Evolutionary conservation across 2,888 invertebrate species (phyloP).

Genomic region (Drosophila siamana): DNA sequence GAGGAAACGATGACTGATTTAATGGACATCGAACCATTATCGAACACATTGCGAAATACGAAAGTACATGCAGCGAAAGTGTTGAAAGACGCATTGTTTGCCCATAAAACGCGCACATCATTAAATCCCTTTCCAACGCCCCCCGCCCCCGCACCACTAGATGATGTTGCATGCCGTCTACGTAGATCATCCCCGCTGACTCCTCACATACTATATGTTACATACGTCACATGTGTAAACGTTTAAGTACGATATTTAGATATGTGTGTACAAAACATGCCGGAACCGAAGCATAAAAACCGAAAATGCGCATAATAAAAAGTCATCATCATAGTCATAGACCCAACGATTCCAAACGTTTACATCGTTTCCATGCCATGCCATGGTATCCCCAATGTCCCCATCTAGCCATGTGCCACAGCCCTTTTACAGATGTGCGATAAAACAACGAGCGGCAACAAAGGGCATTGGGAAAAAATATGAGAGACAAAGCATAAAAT

Average conservation of each 20-base stretch:
- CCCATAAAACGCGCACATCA: slow-evolving; percentile 73
- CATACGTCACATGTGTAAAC: slow-evolving; percentile 66
- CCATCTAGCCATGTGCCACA: slow-evolving; percentile 25
- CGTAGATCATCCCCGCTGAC: slow-evolving; percentile 33
- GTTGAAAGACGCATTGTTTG: slow-evolving; percentile 70
- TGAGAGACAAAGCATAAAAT: slow-evolving; percentile 79
- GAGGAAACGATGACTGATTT: slow-evolving; percentile 67
- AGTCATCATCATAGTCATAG: slow-evolving; percentile 69
- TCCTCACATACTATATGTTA: background rate
- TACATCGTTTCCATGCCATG: slow-evolving; percentile 10
- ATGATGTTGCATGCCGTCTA: slow-evolving; percentile 23
- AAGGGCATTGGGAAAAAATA: slow-evolving; percentile 67
- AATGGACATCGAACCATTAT: slow-evolving; percentile 74
- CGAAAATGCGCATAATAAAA: slow-evolving; percentile 77
- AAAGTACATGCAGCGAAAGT: slow-evolving; percentile 28
- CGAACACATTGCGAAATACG: slow-evolving; percentile 65
- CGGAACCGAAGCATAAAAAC: slow-evolving; percentile 77
- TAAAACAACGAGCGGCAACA: slow-evolving; percentile 61
- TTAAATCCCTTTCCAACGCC: slow-evolving; percentile 58
- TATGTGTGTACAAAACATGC: slow-evolving; percentile 77
- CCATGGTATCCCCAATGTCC: background rate
- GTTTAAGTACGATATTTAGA: slow-evolving; percentile 78
- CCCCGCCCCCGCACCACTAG: background rate
- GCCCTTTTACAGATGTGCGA: slow-evolving; percentile 78
- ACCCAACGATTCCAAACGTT: slow-evolving; percentile 14